These are phyloP conservation scores for Acleris holmiana DNA, from an alignment of 2,888 invertebrate species.

Conservation along the genomic window DNA sequence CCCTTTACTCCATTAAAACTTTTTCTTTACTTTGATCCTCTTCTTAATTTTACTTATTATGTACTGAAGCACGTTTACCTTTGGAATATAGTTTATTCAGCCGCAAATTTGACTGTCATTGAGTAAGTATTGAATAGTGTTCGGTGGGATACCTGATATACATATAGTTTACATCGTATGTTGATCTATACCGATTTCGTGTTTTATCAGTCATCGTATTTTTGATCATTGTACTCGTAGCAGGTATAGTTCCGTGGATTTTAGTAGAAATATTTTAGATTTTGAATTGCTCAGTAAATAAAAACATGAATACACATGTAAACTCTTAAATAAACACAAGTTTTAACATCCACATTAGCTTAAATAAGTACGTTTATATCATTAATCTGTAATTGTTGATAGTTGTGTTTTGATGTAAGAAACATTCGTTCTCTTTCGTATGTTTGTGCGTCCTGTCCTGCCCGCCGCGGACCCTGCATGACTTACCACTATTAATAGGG, in stretches of 20 bases:
- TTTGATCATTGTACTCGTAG: constrained; percentile 16
- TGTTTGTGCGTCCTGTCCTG: constrained; percentile 69
- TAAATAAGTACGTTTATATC: constrained; percentile 8
- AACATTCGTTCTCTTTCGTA: constrained; percentile 56
- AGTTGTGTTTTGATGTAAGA: constrained; percentile 34
- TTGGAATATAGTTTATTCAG: constrained; percentile 31
- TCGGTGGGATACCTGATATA: neutral
- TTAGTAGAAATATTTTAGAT: neutral
- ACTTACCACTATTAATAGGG: constrained; percentile 75
- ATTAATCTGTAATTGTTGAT: neutral
- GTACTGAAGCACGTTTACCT: constrained; percentile 61
- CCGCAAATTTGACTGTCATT: constrained; percentile 14
- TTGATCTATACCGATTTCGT: constrained; percentile 6
- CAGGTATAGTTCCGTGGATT: neutral
- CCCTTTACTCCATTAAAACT: constrained; percentile 53
- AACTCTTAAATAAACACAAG: neutral
- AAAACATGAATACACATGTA: neutral
- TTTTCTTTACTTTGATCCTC: constrained; percentile 45
- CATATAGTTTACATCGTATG: constrained; percentile 9
- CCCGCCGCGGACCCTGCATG: constrained; percentile 78
- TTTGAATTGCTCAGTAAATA: no score
- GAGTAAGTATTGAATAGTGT: constrained; percentile 29
- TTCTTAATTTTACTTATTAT: constrained; percentile 44
- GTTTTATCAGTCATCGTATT: constrained; percentile 14
- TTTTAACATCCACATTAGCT: neutral